A percentile compares a stretch with the other conserved stretches of the same genome.
phyloP scores from a whole-genome alignment of 2,888 invertebrate genomes.

The Drosophila mettleri region DNA sequence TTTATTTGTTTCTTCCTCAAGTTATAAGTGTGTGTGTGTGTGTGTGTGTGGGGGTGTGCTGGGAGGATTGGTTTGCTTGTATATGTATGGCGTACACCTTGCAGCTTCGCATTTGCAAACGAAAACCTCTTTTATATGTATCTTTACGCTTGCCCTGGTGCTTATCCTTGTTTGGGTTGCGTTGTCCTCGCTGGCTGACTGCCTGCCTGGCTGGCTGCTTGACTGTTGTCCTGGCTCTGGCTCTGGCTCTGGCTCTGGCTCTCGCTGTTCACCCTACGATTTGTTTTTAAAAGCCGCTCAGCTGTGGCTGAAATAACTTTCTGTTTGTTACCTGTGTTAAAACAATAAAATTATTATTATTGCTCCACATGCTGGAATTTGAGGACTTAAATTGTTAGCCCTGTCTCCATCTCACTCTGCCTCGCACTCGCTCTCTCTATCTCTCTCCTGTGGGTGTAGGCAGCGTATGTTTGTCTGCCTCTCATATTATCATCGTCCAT shows the following conservation, averaged over 20 bases:
- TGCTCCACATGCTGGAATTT: conserved; percentile 82
- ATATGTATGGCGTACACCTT: conserved; percentile 49
- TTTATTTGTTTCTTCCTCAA: conserved; percentile 74
- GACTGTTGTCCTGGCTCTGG: conserved; percentile 7
- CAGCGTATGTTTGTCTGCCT: conserved; percentile 21
- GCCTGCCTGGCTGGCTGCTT: conserved; percentile 5
- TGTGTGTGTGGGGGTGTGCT: conserved; percentile 13
- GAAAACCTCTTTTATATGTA: conserved; percentile 73
- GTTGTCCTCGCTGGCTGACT: conserved; percentile 17
- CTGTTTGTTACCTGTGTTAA: conserved; percentile 81
- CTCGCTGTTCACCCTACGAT: conserved; percentile 66
- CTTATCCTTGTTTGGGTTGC: conserved; percentile 65
- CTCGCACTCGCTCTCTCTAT: accelerated
- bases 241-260: conserved; percentile 12
- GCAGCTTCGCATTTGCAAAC: conserved; percentile 39
- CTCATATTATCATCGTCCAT: conserved; percentile 75
- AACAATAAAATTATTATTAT: conserved; percentile 84
- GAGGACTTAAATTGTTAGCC: conserved; percentile 74
- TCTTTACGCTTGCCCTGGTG: conserved; percentile 76
- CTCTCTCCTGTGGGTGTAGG: conserved; percentile 22
- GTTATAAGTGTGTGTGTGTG: conserved; percentile 38
- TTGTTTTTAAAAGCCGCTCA: conserved; percentile 80
- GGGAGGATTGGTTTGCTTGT: conserved; percentile 50
- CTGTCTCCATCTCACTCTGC: conserved; percentile 1
- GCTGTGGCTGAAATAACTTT: conserved; percentile 81